Percentiles rank a stretch among this genome's conserved stretches.
phyloP scores from a whole-genome alignment of 2,113 vertebrate genomes.

The Silurus glanis region DNA sequence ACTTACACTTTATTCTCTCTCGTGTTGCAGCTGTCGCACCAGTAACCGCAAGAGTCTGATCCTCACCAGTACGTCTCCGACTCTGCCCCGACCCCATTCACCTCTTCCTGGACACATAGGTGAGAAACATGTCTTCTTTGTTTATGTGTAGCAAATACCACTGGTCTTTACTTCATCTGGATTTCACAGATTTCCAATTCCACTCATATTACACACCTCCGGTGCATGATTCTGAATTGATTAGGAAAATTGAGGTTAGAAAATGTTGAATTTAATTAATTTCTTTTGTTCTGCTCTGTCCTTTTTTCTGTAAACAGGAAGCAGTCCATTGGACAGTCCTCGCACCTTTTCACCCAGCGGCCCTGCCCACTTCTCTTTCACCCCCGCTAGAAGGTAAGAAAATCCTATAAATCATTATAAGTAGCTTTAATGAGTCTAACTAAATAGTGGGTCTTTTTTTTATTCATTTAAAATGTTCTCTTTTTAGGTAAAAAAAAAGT shows the following conservation, averaged over 20 bases:
- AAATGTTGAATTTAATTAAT: not conserved
- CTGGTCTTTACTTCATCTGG: no score
- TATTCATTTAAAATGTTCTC: no score
- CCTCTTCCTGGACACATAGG: constrained; percentile 89
- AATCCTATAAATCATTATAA: not conserved
- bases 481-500: not conserved
- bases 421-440: not conserved
- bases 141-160: not conserved
- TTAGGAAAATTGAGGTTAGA: not conserved
- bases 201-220: not conserved
- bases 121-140: constrained; percentile 60
- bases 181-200: not conserved
- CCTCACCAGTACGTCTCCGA: constrained; percentile 87
- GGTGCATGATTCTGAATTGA: not conserved
- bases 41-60: constrained; percentile 63
- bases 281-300: not conserved
- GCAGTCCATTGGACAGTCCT: constrained; percentile 90
- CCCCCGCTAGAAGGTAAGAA: constrained; percentile 87
- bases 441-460: no score
- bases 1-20: constrained; percentile 11
- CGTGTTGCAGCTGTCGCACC: constrained; percentile 67
- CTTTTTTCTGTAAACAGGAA: constrained; percentile 70
- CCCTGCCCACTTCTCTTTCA: constrained; percentile 90
- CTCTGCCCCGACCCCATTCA: constrained; percentile 88
- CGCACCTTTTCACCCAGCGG: constrained; percentile 90